A percentile compares a stretch with the other conserved stretches of the same genome.
phyloP scores from a whole-genome alignment of 1,140 invertebrate genomes.

The Drosophila lacertosa region DNA sequence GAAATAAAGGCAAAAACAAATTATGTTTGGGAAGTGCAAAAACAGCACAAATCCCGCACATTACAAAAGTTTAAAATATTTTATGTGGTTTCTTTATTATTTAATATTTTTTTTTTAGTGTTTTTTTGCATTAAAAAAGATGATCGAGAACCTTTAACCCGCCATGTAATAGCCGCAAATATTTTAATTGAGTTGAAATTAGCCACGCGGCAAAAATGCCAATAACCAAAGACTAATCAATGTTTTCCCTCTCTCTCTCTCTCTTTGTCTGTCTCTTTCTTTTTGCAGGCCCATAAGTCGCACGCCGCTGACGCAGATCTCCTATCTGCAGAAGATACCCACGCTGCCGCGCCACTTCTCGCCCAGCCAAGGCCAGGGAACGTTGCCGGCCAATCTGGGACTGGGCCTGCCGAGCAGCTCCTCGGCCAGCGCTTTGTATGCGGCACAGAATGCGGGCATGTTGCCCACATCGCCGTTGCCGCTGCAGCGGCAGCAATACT shows the following conservation, averaged over 20 bases:
- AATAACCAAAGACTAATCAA: slow-evolving; percentile 21
- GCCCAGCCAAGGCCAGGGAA: slow-evolving; percentile 56
- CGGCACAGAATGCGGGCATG: slow-evolving; percentile 59
- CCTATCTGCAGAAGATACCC: slow-evolving; percentile 82
- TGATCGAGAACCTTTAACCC: slow-evolving; percentile 64
- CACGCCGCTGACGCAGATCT: slow-evolving; percentile 80
- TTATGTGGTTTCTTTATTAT: slow-evolving; percentile 66
- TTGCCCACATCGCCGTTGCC: slow-evolving; percentile 84
- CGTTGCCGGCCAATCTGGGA: slow-evolving; percentile 38
- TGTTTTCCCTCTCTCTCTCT: slow-evolving; percentile 46
- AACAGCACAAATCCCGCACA: slow-evolving; percentile 68
- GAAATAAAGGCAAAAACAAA: slow-evolving; percentile 12
- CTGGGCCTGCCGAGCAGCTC: slow-evolving; percentile 78
- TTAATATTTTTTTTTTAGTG: slow-evolving; percentile 60
- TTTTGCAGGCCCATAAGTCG: slow-evolving; percentile 86
- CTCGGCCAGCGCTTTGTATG: slow-evolving; percentile 74
- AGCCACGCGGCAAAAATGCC: slow-evolving; percentile 52
- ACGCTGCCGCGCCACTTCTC: slow-evolving; percentile 81
- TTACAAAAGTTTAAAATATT: slow-evolving; percentile 65
- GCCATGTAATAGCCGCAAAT: slow-evolving; percentile 30
- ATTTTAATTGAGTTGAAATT: slow-evolving; percentile 81
- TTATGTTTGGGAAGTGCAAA: slow-evolving; percentile 61
- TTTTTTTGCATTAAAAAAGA: slow-evolving; percentile 67
- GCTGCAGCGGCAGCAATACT: slow-evolving; percentile 79
- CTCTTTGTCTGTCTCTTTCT: slow-evolving; percentile 42